These are phyloP conservation scores for Lepidurus couesii DNA, from an alignment of 1,140 invertebrate genomes.

Conservation along the genomic window DNA sequence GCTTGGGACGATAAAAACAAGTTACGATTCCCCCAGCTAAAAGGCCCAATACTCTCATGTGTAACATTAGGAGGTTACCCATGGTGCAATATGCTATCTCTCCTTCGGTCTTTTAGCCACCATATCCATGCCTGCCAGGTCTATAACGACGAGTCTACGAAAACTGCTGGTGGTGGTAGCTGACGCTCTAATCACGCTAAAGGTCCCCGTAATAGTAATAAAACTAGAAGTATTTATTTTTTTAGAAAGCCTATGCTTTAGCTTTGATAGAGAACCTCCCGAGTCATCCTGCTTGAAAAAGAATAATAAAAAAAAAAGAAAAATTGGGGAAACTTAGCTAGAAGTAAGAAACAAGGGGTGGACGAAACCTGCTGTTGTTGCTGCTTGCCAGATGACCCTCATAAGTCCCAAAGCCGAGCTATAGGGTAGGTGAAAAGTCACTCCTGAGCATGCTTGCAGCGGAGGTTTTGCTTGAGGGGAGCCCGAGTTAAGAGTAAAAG, in stretches of 20 bases:
- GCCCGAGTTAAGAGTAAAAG: not conserved
- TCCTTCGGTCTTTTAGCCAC: too few relatives aligned
- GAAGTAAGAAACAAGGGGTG: not conserved
- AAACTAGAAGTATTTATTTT: not conserved
- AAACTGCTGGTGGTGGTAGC: not conserved
- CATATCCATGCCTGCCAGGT: too few relatives aligned
- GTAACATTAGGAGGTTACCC: too few relatives aligned
- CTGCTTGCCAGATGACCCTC: conserved; percentile 20
- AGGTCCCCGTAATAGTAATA: not conserved
- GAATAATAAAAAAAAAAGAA: not conserved
- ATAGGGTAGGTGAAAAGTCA: conserved; percentile 19
- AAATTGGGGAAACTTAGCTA: not conserved
- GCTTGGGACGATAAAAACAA: too few relatives aligned
- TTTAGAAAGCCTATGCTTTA: too few relatives aligned
- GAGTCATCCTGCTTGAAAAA: not conserved
- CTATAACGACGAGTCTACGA: not conserved
- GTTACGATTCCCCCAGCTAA: too few relatives aligned
- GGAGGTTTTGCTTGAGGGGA: not conserved
- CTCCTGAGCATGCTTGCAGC: not conserved
- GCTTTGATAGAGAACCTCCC: too few relatives aligned
- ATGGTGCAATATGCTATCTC: too few relatives aligned
- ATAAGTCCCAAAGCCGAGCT: not conserved
- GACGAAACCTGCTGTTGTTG: conserved; percentile 13
- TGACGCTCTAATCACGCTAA: not conserved
- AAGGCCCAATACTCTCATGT: too few relatives aligned